Conservation (phyloP, 2,888 invertebrate species). For the Biston betularia region DNA sequence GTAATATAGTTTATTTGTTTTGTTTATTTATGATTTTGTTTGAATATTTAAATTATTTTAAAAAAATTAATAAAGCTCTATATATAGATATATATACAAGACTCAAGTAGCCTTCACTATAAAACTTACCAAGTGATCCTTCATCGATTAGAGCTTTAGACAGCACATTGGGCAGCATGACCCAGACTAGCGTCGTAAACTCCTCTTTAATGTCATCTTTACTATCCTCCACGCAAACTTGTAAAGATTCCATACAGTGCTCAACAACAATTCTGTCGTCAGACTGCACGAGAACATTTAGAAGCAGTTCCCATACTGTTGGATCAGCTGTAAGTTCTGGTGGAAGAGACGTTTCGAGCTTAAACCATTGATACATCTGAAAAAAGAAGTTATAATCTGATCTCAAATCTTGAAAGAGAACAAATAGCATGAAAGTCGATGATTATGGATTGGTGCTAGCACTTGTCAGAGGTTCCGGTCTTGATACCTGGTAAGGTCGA, state of each 20-base stretch:
- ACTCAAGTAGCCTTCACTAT: too few relatives aligned
- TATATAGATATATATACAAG: too few relatives aligned
- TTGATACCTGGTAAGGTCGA: neutral
- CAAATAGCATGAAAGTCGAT: too few relatives aligned
- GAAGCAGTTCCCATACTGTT: constrained; percentile 70
- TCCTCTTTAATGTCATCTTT: constrained; percentile 61
- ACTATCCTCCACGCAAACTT: constrained; percentile 61
- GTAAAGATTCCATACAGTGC: constrained; percentile 68
- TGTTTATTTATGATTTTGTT: too few relatives aligned
- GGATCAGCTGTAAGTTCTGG: constrained; percentile 65
- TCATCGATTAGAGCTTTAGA: constrained; percentile 68
- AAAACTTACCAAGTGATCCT: constrained; percentile 63
- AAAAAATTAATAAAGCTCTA: too few relatives aligned
- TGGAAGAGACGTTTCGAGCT: constrained; percentile 70
- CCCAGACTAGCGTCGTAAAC: constrained; percentile 67
- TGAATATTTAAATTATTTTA: too few relatives aligned
- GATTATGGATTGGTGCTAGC: too few relatives aligned
- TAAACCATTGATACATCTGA: constrained; percentile 76
- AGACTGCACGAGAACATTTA: constrained; percentile 66
- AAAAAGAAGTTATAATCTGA: constrained; percentile 25
- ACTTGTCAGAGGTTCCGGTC: neutral
- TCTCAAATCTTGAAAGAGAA: neutral
- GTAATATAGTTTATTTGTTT: too few relatives aligned
- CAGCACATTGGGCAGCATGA: constrained; percentile 67
- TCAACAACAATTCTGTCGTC: constrained; percentile 53